Percentiles rank a stretch among this genome's conserved stretches.
Evolutionary conservation across 2,113 vertebrate genomes (phyloP).

Genomic region (Clupea harengus): DNA sequence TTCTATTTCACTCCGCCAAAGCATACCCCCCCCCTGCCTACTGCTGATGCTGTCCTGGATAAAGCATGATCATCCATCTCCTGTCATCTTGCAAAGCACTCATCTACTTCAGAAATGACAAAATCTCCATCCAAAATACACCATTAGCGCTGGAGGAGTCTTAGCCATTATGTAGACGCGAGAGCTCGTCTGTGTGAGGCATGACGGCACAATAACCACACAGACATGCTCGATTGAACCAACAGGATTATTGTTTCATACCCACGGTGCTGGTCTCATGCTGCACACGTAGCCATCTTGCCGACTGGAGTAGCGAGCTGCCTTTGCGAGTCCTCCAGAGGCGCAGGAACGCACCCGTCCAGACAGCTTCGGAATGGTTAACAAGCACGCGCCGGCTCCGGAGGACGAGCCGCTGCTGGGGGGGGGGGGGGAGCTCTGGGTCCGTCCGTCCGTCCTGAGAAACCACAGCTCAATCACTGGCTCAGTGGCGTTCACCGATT

Average conservation of each 20-base stretch:
- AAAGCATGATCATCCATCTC: background rate
- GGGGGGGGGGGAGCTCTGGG: background rate
- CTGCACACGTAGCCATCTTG: slow-evolving; percentile 1
- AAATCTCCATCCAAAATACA: background rate
- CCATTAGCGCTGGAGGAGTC: background rate
- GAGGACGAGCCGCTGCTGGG: background rate
- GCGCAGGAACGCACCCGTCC: background rate
- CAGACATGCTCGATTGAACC: background rate
- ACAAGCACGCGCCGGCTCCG: background rate
- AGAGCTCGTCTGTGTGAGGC: background rate
- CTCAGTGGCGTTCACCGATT: background rate
- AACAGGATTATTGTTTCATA: slow-evolving; percentile 1
- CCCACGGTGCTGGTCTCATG: background rate
- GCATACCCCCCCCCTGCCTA: background rate
- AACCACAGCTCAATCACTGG: background rate
- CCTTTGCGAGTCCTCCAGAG: background rate
- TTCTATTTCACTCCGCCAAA: background rate
- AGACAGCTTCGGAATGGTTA: background rate
- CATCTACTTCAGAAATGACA: slow-evolving; percentile 11
- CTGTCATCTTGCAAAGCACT: background rate
- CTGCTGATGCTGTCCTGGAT: background rate
- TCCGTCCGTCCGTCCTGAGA: background rate
- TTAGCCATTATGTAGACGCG: background rate
- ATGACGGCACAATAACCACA: background rate
- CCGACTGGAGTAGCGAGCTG: slow-evolving; percentile 1